Base-by-base conservation (phyloP, 2,797 vertebrate genomes). In the Epinephelus awoara region DNA sequence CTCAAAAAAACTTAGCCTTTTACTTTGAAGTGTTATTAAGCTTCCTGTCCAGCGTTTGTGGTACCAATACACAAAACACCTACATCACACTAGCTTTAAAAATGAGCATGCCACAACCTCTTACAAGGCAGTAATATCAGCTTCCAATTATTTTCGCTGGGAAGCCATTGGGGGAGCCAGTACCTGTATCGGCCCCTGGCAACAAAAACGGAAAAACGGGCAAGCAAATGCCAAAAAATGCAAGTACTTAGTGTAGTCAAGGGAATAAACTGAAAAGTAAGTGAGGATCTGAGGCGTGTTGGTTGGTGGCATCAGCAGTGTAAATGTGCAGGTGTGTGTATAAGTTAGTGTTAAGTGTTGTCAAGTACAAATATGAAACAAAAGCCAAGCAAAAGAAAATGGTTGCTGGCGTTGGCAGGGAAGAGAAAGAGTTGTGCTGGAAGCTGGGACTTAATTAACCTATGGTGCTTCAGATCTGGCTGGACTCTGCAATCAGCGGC, bases 221-320 rank as follows among this genome's bases (percentile, higher is more conserved):
- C 38, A 57, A 0, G 13, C 56, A 67, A 52, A 78, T 44, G 65
- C 12, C 0, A 38, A 70, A 21, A 44, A 5, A 50, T 18, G 1
- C 18, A 56, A 64, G 34, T 40, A 66, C 58, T 64, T 51, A 69
- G 19, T 57, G 18, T 21, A 50, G 56, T 19, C 4, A 56, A 66
- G 11, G 25, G 47, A 21, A 27, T 25, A 27, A 66, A 59, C 25
- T 23, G 10, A 42, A 21, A 14, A 19, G 27, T 68, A 23, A 13
- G 49, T 47, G 23, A 3, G 13, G n/a, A 38, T 23, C 19, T 38
- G 27, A 71, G n/a, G n/a, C 25, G 29, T 25, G 17, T 10, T 51
- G 40, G 27, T 49, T 1, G 3, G 5, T 46, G 54, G 12, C 19
- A 34, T 15, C n/a, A 55, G 27, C 23, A 6, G 10, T 25, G 14